Evolutionary conservation across 2,888 invertebrate genomes (phyloP), one percentile per base, ranked within the genome.

Genomic region (Amorpha juglandis): DNA sequence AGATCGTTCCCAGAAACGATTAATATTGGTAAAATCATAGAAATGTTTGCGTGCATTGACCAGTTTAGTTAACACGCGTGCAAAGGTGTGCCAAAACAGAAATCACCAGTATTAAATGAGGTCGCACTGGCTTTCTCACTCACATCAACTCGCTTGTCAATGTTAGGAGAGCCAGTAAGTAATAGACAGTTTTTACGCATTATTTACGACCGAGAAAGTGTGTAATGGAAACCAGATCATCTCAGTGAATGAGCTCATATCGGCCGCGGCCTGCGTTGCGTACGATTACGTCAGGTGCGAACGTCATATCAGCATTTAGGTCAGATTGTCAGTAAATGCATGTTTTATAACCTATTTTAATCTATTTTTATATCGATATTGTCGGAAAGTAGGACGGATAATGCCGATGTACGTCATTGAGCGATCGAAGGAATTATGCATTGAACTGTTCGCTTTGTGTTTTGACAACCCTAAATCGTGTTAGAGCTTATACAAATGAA

Each of bases 261-360:
- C 76, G 76, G 74, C 68, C 70, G 68, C 70, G 74, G 69, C 71
- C 71, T 74, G 74, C 70, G 77, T 87, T 82, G 82, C 81, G 81
- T 78, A 72, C 72, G 72, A 75, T 90, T 86, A 90, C 91, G 88
- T 91, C 87, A 89, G 79, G 75, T 76, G 74, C 78, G 74, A 75
- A 82, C 91, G 91, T 92, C 91, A 92, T 81, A 75, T 77, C 70
- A 74, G 76, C 84, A 91, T 90, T 89, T 88, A 82, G 91, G 91
- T 91, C 91, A 91, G 82, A 79, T 81, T 84, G 85, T 84, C 85
- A 85, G 84, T 87, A 86, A 83, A 82, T 79, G 78, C 81, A 79
- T 83, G 82, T 85, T 87, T 86, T 87, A 90, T 83, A 87, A 83
- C 66, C 63, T 63, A 63, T 63, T 63, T 66, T 53, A 35, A 50